phyloP scores from a whole-genome alignment of 2,113 vertebrate genomes.

The Chloebia gouldiae region DNA sequence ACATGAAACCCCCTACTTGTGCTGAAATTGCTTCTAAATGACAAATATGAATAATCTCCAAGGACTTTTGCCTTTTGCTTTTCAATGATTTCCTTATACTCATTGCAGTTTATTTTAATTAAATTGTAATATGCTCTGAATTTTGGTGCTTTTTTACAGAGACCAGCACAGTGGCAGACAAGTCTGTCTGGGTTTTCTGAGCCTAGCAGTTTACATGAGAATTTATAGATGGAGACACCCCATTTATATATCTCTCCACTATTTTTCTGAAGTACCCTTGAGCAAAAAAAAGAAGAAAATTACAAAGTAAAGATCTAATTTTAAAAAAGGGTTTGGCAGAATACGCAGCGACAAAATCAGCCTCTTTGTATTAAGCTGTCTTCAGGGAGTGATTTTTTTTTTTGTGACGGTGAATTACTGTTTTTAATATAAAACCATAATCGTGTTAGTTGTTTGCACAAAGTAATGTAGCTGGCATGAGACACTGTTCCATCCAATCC shows the following conservation, averaged over 20 bases:
- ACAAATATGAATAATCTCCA: background rate
- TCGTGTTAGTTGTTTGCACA: background rate
- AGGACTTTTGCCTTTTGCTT: background rate
- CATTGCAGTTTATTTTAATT: conserved; percentile 34
- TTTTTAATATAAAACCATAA: conserved; percentile 56
- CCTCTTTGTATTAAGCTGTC: conserved; percentile 28
- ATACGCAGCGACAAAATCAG: background rate
- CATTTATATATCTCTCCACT: background rate
- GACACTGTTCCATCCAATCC: background rate
- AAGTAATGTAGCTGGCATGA: background rate
- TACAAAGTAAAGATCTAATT: conserved; percentile 11
- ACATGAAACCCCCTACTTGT: background rate
- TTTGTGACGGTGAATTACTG: conserved; percentile 53
- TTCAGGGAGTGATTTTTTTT: conserved; percentile 19
- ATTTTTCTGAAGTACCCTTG: background rate
- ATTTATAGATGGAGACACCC: background rate
- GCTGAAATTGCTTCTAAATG: background rate
- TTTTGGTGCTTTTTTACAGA: background rate
- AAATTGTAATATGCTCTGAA: background rate
- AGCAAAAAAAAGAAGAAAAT: background rate
- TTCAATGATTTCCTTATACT: background rate
- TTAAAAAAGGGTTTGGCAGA: background rate
- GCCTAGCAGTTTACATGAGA: background rate
- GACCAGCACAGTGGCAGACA: background rate
- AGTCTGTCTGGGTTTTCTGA: background rate